These are phyloP conservation scores for Drosophila nr. perissopoda DNA, from an alignment of 2,888 invertebrate genomes.

Conservation along the genomic window DNA sequence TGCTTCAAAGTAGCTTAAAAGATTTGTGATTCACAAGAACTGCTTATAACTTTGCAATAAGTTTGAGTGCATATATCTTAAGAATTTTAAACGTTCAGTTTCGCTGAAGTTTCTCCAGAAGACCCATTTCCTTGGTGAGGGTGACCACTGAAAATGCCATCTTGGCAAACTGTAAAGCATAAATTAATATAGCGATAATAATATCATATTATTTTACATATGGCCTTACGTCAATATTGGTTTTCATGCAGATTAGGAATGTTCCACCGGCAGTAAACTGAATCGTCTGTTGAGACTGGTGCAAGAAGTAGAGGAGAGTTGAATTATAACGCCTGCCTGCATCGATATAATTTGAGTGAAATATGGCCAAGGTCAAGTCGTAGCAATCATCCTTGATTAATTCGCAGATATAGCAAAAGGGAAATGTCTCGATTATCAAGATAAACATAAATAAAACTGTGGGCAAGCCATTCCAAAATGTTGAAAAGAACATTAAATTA, in stretches of 20 bases:
- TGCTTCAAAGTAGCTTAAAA: background rate
- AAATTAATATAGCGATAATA: background rate
- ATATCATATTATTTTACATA: background rate
- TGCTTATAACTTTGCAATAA: background rate
- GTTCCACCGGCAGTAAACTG: conserved; percentile 39
- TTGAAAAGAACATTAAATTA: conserved; percentile 51
- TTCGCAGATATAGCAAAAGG: conserved; percentile 56
- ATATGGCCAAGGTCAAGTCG: conserved; percentile 28
- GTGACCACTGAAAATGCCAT: conserved; percentile 60
- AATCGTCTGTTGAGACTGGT: conserved; percentile 35
- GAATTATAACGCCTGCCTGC: conserved; percentile 46
- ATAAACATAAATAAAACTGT: conserved; percentile 16
- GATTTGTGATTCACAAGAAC: background rate
- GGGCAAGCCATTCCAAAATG: conserved; percentile 17
- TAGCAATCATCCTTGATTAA: conserved; percentile 42
- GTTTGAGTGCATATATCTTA: background rate
- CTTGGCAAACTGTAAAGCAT: conserved; percentile 44
- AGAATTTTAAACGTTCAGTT: background rate
- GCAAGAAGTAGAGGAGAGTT: conserved; percentile 39
- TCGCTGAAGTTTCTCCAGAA: conserved; percentile 34
- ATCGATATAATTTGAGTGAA: conserved; percentile 47
- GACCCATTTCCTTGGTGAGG: conserved; percentile 45
- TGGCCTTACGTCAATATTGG: conserved; percentile 40
- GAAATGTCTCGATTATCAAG: conserved; percentile 44
- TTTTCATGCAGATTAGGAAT: conserved; percentile 42